These are phyloP conservation scores for Nasonia oneida DNA, from an alignment of 2,888 invertebrate species.

Conservation along the genomic window DNA sequence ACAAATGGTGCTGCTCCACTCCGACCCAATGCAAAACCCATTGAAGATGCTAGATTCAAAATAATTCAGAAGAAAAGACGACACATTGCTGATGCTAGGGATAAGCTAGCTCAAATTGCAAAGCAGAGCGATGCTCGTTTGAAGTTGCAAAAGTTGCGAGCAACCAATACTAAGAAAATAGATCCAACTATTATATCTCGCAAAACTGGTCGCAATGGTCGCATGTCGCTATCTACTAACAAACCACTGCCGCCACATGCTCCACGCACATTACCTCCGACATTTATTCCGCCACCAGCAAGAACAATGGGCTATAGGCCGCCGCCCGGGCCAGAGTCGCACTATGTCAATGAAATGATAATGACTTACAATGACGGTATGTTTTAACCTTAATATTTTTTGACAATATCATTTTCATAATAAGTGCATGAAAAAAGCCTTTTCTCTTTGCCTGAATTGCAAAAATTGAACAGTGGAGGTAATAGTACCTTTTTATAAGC, in stretches of 20 bases:
- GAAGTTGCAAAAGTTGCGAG: slow-evolving; percentile 85
- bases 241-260: slow-evolving; percentile 64
- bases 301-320: slow-evolving; percentile 71
- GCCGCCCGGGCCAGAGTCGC: slow-evolving; percentile 68
- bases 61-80: slow-evolving; percentile 89
- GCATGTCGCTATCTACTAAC: slow-evolving; percentile 80
- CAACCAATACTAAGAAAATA: slow-evolving; percentile 74
- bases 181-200: slow-evolving; percentile 80
- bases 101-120: slow-evolving; percentile 88
- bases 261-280: slow-evolving; percentile 61
- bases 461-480: no score
- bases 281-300: slow-evolving; percentile 67
- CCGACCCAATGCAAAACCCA: slow-evolving; percentile 18
- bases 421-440: no score
- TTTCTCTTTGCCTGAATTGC: no score
- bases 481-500: no score
- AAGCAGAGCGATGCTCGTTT: slow-evolving; percentile 87
- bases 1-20: slow-evolving; percentile 45
- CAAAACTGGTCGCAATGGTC: slow-evolving; percentile 81
- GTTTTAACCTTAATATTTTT: background rate
- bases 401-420: background rate
- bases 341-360: slow-evolving; percentile 70
- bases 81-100: slow-evolving; percentile 89
- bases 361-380: slow-evolving; percentile 73
- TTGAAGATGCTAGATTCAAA: slow-evolving; percentile 87